phyloP scores from a whole-genome alignment of 2,888 invertebrate species.

The Podabrus alpinus region DNA sequence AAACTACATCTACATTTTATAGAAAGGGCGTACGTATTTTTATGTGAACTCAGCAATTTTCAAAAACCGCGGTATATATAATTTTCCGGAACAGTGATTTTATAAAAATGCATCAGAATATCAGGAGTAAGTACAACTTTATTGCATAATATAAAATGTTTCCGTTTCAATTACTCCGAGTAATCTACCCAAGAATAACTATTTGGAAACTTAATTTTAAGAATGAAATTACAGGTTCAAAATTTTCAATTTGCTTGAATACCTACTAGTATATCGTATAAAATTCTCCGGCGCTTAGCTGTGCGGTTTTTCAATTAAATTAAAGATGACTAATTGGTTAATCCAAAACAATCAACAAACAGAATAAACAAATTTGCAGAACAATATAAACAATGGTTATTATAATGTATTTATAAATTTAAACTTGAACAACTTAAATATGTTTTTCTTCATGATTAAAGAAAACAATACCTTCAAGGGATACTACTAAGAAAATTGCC shows the following conservation, averaged over 20 bases:
- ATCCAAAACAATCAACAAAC: not conserved
- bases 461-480: too few relatives aligned
- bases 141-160: slow-evolving; percentile 3
- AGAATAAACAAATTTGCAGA: not conserved
- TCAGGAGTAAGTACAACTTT: not conserved
- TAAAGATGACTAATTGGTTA: not conserved
- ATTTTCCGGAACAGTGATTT: slow-evolving; percentile 16
- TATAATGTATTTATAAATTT: too few relatives aligned
- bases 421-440: too few relatives aligned
- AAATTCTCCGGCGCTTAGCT: not conserved
- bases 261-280: not conserved
- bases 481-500: too few relatives aligned
- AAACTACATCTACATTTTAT: not conserved
- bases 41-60: slow-evolving; percentile 2
- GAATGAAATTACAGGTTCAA: not conserved
- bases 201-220: not conserved
- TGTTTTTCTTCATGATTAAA: too few relatives aligned
- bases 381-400: too few relatives aligned
- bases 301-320: not conserved
- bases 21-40: slow-evolving; percentile 1
- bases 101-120: slow-evolving; percentile 7
- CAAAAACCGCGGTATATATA: slow-evolving; percentile 11
- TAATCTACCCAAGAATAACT: slow-evolving; percentile 3
- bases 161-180: slow-evolving; percentile 7
- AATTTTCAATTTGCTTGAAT: not conserved